Percentiles rank a stretch among this genome's conserved stretches.
Conservation (phyloP, 2,113 vertebrate species). For the Chloropsis cyanopogon region DNA sequence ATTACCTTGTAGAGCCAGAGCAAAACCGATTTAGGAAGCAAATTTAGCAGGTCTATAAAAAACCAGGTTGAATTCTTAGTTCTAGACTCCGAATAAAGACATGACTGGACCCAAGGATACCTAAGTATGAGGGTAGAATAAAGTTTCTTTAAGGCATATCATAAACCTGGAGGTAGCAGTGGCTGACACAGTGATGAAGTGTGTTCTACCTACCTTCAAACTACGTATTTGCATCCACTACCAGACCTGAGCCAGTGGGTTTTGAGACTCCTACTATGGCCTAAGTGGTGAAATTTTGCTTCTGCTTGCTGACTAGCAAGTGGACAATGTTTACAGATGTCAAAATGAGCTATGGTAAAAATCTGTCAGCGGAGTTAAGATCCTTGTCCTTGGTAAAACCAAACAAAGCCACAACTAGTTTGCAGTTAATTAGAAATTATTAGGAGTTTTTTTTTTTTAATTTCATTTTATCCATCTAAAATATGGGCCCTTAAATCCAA, state of each 20-base stretch:
- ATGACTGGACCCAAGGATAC: not conserved
- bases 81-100: not conserved
- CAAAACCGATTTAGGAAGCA: not conserved
- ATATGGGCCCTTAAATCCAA: not conserved
- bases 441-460: fast-evolving
- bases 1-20: not conserved
- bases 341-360: not conserved
- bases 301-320: not conserved
- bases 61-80: not conserved
- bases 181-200: not conserved
- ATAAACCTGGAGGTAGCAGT: not conserved
- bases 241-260: not conserved
- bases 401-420: not conserved
- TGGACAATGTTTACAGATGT: not conserved
- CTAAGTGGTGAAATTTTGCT: not conserved
- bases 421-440: not conserved
- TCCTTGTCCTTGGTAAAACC: not conserved
- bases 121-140: not conserved
- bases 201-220: not conserved
- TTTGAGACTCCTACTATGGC: not conserved
- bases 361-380: not conserved
- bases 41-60: not conserved
- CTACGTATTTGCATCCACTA: not conserved
- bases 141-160: not conserved
- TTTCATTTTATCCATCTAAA: not conserved